These are phyloP conservation scores for Nesidiocoris tenuis DNA, from an alignment of 2,888 invertebrate genomes.

Conservation along the genomic window DNA sequence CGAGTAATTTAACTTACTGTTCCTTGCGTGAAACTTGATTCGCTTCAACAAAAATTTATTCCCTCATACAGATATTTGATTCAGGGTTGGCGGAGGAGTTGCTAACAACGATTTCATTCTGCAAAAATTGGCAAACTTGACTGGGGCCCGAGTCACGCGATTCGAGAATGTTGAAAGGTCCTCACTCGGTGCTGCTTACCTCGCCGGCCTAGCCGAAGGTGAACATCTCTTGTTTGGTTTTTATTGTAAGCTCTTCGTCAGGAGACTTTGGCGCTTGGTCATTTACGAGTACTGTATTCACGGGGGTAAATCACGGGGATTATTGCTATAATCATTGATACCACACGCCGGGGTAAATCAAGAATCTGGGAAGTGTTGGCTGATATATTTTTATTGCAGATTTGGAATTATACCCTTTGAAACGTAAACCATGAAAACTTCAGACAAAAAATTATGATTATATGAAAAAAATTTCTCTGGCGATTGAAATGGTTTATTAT, in stretches of 20 bases:
- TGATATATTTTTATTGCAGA: too few species aligned
- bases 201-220: constrained; percentile 78
- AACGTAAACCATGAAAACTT: too few species aligned
- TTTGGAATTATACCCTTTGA: not conserved
- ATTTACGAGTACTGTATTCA: not conserved
- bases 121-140: constrained; percentile 82
- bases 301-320: too few species aligned
- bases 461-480: too few species aligned
- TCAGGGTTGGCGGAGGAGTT: constrained; percentile 94
- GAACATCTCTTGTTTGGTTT: not conserved
- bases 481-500: too few species aligned
- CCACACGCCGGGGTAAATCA: too few species aligned
- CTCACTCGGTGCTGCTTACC: constrained; percentile 78
- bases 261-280: not conserved
- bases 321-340: too few species aligned
- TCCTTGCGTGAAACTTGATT: not conserved
- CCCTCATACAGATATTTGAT: constrained; percentile 50
- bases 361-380: too few species aligned
- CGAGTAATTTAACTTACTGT: not conserved
- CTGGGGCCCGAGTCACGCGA: constrained; percentile 72
- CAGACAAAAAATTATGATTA: too few species aligned
- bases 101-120: constrained; percentile 88
- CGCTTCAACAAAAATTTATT: too few species aligned
- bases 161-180: constrained; percentile 75
- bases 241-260: not conserved